These are phyloP conservation scores for Squalus acanthias DNA, from an alignment of 2,797 vertebrate genomes.

Conservation along the genomic window DNA sequence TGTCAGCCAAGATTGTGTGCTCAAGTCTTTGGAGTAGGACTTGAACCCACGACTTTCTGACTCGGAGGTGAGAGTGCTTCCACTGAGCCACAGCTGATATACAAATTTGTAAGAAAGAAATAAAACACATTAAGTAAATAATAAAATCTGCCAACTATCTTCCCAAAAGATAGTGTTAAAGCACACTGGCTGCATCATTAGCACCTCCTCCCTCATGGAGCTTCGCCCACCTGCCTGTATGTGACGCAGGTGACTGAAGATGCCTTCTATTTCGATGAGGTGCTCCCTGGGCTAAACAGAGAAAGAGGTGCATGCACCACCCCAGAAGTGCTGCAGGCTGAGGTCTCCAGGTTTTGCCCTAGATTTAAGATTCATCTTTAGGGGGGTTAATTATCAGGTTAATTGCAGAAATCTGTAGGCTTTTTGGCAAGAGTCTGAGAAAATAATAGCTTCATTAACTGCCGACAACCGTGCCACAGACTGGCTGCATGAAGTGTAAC, in stretches of 20 bases:
- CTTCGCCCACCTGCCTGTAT: background rate
- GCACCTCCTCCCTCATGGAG: background rate
- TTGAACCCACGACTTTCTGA: no score
- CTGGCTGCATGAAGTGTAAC: background rate
- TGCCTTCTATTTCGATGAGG: background rate
- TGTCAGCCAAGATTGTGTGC: no score
- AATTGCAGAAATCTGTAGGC: background rate
- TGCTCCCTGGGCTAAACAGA: background rate
- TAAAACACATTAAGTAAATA: background rate
- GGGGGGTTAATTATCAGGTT: background rate
- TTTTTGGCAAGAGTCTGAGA: background rate
- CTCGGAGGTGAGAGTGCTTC: background rate
- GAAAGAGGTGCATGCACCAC: background rate
- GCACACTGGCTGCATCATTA: background rate
- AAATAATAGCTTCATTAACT: background rate
- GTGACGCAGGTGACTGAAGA: background rate
- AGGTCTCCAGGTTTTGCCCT: background rate
- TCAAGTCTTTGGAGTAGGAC: no score
- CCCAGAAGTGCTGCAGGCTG: background rate
- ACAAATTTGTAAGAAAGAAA: background rate
- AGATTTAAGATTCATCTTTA: background rate
- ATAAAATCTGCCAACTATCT: background rate
- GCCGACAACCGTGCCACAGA: background rate
- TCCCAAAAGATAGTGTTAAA: background rate
- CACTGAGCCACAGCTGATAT: background rate